Percentiles rank a stretch among this genome's conserved stretches.
These are phyloP conservation scores for Chionis minor DNA, from an alignment of 2,113 vertebrate species.

Conservation along the genomic window DNA sequence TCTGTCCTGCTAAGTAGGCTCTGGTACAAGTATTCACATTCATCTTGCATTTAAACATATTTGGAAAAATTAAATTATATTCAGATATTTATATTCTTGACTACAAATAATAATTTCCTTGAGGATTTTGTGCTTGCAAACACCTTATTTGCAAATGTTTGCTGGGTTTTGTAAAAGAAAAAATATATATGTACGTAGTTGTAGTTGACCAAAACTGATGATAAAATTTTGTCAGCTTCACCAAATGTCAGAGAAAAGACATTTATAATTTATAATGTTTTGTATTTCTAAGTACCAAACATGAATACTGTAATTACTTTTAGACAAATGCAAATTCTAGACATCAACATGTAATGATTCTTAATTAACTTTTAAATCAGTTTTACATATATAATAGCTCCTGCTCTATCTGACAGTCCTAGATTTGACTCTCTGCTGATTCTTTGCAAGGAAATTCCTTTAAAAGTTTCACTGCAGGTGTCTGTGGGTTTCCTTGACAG, in stretches of 20 bases:
- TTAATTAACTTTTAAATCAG: not conserved
- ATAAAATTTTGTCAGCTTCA: not conserved
- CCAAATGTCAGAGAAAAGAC: not conserved
- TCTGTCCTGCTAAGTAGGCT: not conserved
- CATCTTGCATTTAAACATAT: not conserved
- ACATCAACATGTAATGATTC: not conserved
- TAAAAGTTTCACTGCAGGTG: not conserved
- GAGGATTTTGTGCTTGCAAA: not conserved
- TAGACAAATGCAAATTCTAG: not conserved
- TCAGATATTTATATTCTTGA: not conserved
- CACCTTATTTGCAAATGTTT: not conserved
- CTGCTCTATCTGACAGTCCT: not conserved
- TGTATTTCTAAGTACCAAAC: not conserved
- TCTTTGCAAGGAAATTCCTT: not conserved
- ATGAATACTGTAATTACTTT: not conserved
- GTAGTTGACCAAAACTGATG: not conserved
- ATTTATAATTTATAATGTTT: not conserved
- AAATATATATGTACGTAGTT: not conserved
- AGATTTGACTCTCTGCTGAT: not conserved
- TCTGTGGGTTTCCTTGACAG: not conserved
- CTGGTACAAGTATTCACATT: not conserved
- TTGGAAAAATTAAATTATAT: not conserved
- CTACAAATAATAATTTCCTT: not conserved
- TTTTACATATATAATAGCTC: not conserved
- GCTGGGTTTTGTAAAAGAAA: not conserved